These are phyloP conservation scores for Microcebus jonahi DNA, from an alignment of 2,113 vertebrate genomes.

Conservation along the genomic window DNA sequence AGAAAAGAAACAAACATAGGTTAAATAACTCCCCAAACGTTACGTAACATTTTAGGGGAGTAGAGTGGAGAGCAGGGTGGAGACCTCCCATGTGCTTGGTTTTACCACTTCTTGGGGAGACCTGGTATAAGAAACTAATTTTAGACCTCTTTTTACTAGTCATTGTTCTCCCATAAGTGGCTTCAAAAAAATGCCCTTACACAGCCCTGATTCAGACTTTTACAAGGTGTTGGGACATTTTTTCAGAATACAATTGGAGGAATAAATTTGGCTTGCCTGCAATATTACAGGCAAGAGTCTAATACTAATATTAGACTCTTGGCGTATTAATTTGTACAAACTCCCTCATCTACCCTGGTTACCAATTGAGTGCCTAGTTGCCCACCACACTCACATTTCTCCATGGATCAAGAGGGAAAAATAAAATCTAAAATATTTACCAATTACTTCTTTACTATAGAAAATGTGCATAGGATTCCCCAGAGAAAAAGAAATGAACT, in stretches of 20 bases:
- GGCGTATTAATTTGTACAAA: constrained; percentile 60
- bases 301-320: constrained; percentile 52
- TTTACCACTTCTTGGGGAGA: constrained; percentile 61
- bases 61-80: background rate
- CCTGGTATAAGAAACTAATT: constrained; percentile 69
- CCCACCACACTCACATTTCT: constrained; percentile 21
- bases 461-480: constrained; percentile 38
- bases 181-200: constrained; percentile 62
- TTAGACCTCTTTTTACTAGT: constrained; percentile 66
- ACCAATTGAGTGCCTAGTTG: constrained; percentile 32
- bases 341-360: background rate
- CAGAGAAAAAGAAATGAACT: constrained; percentile 64
- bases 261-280: constrained; percentile 54
- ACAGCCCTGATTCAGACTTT: constrained; percentile 75
- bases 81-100: background rate
- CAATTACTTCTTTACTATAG: constrained; percentile 66
- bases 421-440: constrained; percentile 65
- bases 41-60: background rate
- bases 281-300: background rate
- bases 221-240: constrained; percentile 54
- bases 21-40: background rate
- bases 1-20: background rate
- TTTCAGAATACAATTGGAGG: constrained; percentile 68
- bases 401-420: constrained; percentile 65
- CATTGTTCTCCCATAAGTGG: constrained; percentile 72